These are phyloP conservation scores for Limnephilus marmoratus DNA, from an alignment of 2,888 invertebrate species.

Conservation along the genomic window DNA sequence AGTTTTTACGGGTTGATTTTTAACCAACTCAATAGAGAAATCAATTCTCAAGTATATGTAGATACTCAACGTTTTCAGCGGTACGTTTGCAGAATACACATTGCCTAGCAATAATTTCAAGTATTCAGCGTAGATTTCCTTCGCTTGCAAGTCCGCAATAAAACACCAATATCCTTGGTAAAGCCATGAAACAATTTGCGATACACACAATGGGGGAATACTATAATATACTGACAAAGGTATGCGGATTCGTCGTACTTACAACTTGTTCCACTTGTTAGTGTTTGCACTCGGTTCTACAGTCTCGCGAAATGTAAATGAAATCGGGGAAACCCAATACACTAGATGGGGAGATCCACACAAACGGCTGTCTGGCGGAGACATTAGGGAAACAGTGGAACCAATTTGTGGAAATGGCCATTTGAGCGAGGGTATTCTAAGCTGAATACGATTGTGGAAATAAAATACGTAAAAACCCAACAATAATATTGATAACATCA, in stretches of 20 bases:
- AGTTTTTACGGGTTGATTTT: no score
- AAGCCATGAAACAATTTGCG: neutral
- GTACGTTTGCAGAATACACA: no score
- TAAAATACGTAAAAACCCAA: no score
- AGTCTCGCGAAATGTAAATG: slow-evolving; percentile 11
- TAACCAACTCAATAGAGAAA: no score
- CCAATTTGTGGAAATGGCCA: neutral
- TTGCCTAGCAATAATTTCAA: no score
- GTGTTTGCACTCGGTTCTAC: neutral
- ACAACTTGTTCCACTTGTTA: neutral
- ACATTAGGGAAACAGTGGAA: slow-evolving; percentile 30
- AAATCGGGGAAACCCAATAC: slow-evolving; percentile 19
- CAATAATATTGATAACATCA: no score
- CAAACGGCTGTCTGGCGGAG: slow-evolving; percentile 8
- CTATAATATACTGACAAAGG: neutral
- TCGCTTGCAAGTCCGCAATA: neutral
- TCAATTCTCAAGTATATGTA: no score
- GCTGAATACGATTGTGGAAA: neutral
- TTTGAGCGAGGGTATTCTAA: neutral
- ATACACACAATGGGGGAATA: neutral
- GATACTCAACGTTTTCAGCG: no score
- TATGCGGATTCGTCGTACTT: neutral
- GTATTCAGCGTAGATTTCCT: no score
- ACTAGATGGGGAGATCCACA: neutral
- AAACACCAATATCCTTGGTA: neutral